phyloP scores from a whole-genome alignment of 1,140 invertebrate genomes.

The Hycleus cichorii region DNA sequence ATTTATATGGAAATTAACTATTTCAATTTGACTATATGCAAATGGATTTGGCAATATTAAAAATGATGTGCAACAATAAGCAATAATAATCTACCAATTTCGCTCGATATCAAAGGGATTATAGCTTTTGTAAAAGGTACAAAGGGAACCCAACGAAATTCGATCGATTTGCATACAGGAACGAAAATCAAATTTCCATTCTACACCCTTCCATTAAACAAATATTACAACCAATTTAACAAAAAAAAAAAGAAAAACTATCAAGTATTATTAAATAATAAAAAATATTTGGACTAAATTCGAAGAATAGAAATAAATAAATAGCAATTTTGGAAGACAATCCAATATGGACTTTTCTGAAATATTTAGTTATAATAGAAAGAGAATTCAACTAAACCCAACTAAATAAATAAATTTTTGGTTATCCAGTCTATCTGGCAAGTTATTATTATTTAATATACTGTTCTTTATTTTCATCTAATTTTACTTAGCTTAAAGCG shows the following conservation, averaged over 20 bases:
- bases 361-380: background rate
- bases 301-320: background rate
- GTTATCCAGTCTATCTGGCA: constrained; percentile 29
- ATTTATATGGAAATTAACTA: constrained; percentile 1
- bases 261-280: constrained; percentile 9
- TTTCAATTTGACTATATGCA: too few relatives aligned
- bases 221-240: too few relatives aligned
- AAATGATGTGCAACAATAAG: too few relatives aligned
- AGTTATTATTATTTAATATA: background rate
- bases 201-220: background rate
- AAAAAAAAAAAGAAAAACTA: background rate
- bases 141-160: too few relatives aligned
- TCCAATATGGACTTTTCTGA: constrained; percentile 11
- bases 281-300: constrained; percentile 10
- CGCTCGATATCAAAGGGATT: too few relatives aligned
- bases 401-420: constrained; percentile 28
- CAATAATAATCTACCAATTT: too few relatives aligned
- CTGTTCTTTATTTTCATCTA: constrained; percentile 2
- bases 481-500: constrained; percentile 15
- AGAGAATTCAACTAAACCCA: constrained; percentile 11
- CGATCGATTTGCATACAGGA: too few relatives aligned
- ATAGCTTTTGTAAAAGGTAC: too few relatives aligned
- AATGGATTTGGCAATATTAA: constrained; percentile 7
- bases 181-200: background rate
- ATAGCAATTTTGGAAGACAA: background rate